These are phyloP conservation scores for Aptenodytes forsteri DNA, from an alignment of 2,113 vertebrate species.

Conservation along the genomic window DNA sequence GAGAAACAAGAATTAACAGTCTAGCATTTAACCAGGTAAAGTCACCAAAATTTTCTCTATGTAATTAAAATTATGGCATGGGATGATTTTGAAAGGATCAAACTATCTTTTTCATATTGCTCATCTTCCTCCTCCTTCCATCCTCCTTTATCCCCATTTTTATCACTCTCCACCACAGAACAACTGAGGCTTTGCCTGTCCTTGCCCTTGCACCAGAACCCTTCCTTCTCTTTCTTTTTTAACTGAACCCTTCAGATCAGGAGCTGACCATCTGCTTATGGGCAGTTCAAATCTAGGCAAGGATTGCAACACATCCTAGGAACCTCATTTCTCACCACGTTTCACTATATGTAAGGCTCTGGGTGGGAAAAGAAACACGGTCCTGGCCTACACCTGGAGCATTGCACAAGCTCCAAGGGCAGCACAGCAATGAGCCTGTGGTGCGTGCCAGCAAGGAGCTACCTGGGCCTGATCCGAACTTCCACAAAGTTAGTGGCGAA, in stretches of 20 bases:
- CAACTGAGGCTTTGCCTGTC: neutral
- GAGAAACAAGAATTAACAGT: neutral
- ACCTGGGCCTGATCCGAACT: neutral
- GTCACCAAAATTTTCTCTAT: neutral
- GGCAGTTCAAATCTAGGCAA: neutral
- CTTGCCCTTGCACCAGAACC: neutral
- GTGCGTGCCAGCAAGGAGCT: neutral
- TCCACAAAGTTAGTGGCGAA: neutral
- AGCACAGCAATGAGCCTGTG: neutral
- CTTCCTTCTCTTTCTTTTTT: neutral
- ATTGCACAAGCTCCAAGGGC: neutral
- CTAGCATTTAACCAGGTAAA: neutral
- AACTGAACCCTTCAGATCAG: neutral
- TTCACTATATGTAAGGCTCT: neutral
- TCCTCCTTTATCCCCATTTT: neutral
- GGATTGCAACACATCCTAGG: neutral
- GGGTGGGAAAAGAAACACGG: accelerated
- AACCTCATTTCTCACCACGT: neutral
- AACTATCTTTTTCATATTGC: neutral
- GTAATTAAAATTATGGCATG: neutral
- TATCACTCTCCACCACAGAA: accelerated
- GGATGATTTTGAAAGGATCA: neutral
- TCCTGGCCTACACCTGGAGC: neutral
- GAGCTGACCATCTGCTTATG: neutral
- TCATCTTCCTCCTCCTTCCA: neutral